Conservation (phyloP, 2,113 vertebrate species). For the Strix uralensis region DNA sequence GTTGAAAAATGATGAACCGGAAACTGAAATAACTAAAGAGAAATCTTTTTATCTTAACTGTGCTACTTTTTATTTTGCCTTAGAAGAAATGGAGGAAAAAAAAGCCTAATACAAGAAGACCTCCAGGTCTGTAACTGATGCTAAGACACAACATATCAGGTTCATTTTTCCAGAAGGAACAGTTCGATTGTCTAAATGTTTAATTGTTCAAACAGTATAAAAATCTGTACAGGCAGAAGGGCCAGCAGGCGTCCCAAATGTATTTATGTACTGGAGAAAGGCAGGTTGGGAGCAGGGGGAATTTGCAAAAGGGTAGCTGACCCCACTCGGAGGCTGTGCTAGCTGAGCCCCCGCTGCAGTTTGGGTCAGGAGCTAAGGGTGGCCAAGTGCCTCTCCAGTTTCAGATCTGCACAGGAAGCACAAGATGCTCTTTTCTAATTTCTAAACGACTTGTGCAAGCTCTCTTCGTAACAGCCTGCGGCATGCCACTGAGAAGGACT, state of each 20-base stretch:
- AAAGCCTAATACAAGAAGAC: neutral
- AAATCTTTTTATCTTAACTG: neutral
- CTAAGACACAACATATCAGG: neutral
- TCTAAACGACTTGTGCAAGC: constrained; percentile 56
- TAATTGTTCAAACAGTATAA: neutral
- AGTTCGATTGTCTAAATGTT: neutral
- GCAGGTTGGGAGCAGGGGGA: neutral
- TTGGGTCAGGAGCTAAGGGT: neutral
- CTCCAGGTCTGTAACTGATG: neutral
- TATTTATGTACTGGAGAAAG: neutral
- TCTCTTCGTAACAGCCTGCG: constrained; percentile 37
- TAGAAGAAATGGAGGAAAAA: neutral
- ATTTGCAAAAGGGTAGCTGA: neutral
- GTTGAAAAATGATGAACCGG: neutral
- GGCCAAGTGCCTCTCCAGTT: neutral
- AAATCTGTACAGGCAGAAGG: neutral
- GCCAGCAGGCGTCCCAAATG: neutral
- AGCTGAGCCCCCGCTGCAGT: neutral
- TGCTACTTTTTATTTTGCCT: neutral
- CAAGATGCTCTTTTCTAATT: constrained; percentile 50
- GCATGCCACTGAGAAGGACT: constrained; percentile 29
- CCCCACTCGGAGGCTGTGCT: neutral
- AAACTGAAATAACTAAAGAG: neutral
- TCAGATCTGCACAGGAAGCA: constrained; percentile 9
- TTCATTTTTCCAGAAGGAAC: neutral